Base-by-base conservation (phyloP, 2,888 invertebrate species). In the Cephalotes varians region DNA sequence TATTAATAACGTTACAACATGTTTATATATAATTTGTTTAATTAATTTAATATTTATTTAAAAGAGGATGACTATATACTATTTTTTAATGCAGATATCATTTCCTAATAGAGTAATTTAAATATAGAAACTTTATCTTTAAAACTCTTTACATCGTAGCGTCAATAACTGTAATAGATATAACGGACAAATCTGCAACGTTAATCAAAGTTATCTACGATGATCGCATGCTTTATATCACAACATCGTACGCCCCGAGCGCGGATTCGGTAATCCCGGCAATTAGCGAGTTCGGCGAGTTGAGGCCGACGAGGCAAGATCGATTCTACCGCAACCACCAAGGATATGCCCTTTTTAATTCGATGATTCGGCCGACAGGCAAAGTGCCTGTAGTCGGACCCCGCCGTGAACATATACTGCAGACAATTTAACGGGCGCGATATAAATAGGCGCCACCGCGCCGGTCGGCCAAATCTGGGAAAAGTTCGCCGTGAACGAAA, bases 381-480 rank as follows among this genome's bases (percentile, higher is more conserved):
- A 47, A 81, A 83, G 67, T 87, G 77, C 82, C 58, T 67, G 62
- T 49, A 64, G 71, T 15, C 51, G 54, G 69, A 71, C 15, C 77
- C 82, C 69, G 37, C 40, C 37, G 40, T 28, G 49, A 34, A 34
- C 4, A 15, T 80, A 73, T 74, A 77, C 74, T 18, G 85, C 85
- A 40, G 67, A 34, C 83, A 28, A 86, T 74, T 86, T 74, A 74
- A 83, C 54, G 10, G 85, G 28, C 47, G 77, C 21, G 82, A 40
- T 87, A 88, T 90, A 90, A 88, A 88, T 88, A 88, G 86, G 84
- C 58, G 58, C 83, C 72, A 73, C 85, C 77, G 31, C 82, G 81
- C 82, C 71, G 31, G 82, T 86, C 83, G 77, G 86, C 83, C 86
- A 72, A 88, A 90, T 88, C 82, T 85, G 81, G 83, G 85, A 90